Evolutionary conservation across 2,888 invertebrate genomes (phyloP).

Genomic region (Bimastos eiseni): DNA sequence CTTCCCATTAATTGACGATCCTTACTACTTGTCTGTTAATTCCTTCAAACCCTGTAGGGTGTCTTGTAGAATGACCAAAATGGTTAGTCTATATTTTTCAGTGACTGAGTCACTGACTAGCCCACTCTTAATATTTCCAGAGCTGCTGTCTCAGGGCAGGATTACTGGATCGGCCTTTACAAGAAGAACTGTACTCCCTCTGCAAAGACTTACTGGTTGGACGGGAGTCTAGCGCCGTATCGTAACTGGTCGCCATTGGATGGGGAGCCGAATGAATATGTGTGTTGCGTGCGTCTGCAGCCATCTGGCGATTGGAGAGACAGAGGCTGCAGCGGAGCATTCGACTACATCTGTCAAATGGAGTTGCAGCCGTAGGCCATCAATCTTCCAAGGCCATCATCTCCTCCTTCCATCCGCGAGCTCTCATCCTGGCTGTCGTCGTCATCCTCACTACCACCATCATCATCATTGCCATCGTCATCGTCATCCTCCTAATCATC

Average conservation of each 20-base stretch:
- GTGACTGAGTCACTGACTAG: not conserved
- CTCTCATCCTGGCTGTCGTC: too few relatives aligned
- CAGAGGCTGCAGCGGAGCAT: not conserved
- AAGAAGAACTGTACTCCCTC: not conserved
- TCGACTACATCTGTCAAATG: not conserved
- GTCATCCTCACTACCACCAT: too few relatives aligned
- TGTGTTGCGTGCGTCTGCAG: not conserved
- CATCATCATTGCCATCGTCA: too few relatives aligned
- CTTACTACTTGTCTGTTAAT: too few relatives aligned
- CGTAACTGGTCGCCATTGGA: not conserved
- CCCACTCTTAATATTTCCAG: not conserved
- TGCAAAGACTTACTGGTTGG: not conserved
- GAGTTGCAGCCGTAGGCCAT: not conserved
- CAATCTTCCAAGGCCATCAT: too few relatives aligned
- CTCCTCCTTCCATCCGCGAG: too few relatives aligned
- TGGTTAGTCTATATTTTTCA: not conserved
- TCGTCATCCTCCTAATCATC: too few relatives aligned
- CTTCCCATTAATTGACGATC: too few relatives aligned
- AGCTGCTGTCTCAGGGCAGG: not conserved
- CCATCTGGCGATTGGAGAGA: not conserved
- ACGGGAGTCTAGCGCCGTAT: not conserved
- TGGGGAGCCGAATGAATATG: not conserved
- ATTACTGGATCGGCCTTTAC: not conserved
- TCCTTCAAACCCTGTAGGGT: too few relatives aligned
- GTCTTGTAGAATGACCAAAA: not conserved